phyloP scores from a whole-genome alignment of 2,797 vertebrate genomes.

The Cirrhinus molitorella region DNA sequence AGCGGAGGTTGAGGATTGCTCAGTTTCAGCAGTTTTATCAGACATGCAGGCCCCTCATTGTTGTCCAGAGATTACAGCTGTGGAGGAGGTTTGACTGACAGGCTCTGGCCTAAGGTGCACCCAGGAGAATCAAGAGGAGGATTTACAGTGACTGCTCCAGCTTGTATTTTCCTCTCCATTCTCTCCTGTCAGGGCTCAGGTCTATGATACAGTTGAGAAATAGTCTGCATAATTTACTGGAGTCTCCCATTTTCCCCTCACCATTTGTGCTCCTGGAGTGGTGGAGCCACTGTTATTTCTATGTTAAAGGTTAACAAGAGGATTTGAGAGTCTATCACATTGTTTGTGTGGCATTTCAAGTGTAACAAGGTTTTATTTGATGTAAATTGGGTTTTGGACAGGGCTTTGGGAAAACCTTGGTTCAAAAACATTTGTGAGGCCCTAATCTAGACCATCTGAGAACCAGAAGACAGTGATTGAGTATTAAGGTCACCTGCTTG shows the following conservation, averaged over 20 bases:
- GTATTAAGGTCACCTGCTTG: not conserved
- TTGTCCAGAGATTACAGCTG: slow-evolving; percentile 79
- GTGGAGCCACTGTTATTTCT: slow-evolving; percentile 27
- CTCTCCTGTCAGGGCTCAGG: slow-evolving; percentile 77
- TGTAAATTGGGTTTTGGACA: slow-evolving; percentile 4
- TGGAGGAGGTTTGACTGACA: slow-evolving; percentile 79
- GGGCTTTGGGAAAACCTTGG: slow-evolving; percentile 12
- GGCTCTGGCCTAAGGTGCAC: slow-evolving; percentile 76
- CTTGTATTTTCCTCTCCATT: slow-evolving; percentile 79
- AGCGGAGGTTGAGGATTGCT: slow-evolving; percentile 64
- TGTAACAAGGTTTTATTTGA: not conserved
- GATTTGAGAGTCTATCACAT: not conserved
- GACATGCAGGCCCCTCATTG: slow-evolving; percentile 74
- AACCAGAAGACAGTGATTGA: slow-evolving; percentile 33
- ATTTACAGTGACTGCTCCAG: slow-evolving; percentile 78
- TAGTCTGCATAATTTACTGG: slow-evolving; percentile 81
- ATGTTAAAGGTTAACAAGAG: slow-evolving; percentile 47
- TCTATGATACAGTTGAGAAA: slow-evolving; percentile 74
- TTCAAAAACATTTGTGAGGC: not conserved
- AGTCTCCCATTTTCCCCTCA: slow-evolving; percentile 69
- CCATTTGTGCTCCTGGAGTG: slow-evolving; percentile 20
- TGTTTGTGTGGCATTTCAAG: not conserved
- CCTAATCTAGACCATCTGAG: not conserved
- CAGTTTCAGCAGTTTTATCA: slow-evolving; percentile 76
- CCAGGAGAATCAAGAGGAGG: slow-evolving; percentile 66